phyloP scores from a whole-genome alignment of 2,888 invertebrate species.

The Gastracanthus pulcherrimus region DNA sequence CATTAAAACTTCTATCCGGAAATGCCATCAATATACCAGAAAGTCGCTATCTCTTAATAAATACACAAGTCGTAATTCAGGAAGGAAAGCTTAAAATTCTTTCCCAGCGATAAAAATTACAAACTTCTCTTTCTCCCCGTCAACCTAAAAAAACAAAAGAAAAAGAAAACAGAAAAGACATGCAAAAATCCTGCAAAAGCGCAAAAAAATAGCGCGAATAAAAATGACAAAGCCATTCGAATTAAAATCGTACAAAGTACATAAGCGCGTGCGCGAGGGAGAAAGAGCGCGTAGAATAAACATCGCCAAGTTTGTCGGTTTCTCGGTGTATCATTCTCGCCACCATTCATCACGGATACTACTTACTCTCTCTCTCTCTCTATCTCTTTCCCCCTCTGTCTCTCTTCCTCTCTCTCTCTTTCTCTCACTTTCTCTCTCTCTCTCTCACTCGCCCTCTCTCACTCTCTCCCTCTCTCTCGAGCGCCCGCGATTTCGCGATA shows the following conservation, averaged over 20 bases:
- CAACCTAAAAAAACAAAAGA: neutral
- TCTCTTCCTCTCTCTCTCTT: too few species aligned
- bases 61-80: too few species aligned
- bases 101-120: neutral
- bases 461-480: too few species aligned
- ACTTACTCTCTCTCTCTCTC: too few species aligned
- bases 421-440: neutral
- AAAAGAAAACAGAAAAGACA: neutral
- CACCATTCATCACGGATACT: neutral
- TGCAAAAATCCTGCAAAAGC: neutral
- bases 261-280: neutral
- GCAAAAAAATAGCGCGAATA: neutral
- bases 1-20: too few species aligned
- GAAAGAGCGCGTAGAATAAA: neutral
- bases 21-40: neutral
- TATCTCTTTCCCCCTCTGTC: too few species aligned
- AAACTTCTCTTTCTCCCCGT: too few species aligned
- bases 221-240: neutral
- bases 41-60: neutral
- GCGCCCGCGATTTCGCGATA: conserved; percentile 17
- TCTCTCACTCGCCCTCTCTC: too few species aligned
- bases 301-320: neutral
- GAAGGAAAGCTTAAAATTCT: neutral
- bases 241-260: neutral
- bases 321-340: neutral